A percentile compares a stretch with the other conserved stretches of the same genome.
phyloP scores from a whole-genome alignment of 1,140 invertebrate species.

The Homalodisca vitripennis region DNA sequence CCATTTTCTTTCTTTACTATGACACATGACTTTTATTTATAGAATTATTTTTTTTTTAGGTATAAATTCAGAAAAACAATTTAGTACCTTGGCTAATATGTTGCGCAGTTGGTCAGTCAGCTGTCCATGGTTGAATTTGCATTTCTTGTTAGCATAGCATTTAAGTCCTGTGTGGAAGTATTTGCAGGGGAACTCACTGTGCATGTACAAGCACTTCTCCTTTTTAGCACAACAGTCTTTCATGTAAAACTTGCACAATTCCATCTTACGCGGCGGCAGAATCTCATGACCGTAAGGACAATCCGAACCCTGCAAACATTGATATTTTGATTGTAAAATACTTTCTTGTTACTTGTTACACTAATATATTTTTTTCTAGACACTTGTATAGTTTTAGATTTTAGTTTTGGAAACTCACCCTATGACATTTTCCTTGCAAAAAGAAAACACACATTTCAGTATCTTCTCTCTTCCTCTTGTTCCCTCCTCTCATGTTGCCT shows the following conservation, averaged over 20 bases:
- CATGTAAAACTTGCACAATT: constrained; percentile 95
- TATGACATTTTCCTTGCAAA: constrained; percentile 86
- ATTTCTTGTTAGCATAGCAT: constrained; percentile 77
- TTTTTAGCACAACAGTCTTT: constrained; percentile 94
- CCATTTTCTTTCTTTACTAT: neutral
- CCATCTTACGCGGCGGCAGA: constrained; percentile 81
- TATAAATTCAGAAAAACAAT: neutral
- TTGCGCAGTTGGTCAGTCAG: constrained; percentile 69
- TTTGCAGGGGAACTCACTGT: constrained; percentile 97
- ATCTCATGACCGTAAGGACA: constrained; percentile 87
- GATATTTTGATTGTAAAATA: neutral
- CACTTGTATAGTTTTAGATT: too few relatives aligned
- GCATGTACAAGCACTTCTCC: constrained; percentile 95
- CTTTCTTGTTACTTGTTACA: neutral
- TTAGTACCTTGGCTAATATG: constrained; percentile 61
- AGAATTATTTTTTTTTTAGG: neutral
- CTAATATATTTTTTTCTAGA: too few relatives aligned
- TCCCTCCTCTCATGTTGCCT: constrained; percentile 44
- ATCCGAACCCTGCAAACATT: constrained; percentile 61
- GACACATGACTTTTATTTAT: neutral
- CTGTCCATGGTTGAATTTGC: constrained; percentile 90
- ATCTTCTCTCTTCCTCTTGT: constrained; percentile 44
- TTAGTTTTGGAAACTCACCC: too few relatives aligned
- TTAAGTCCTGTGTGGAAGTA: constrained; percentile 91
- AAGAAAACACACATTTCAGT: constrained; percentile 71